Evolutionary conservation across 2,888 invertebrate species (phyloP), one percentile per base, ranked within the genome.

Genomic region (Pyrrhosoma nymphula): DNA sequence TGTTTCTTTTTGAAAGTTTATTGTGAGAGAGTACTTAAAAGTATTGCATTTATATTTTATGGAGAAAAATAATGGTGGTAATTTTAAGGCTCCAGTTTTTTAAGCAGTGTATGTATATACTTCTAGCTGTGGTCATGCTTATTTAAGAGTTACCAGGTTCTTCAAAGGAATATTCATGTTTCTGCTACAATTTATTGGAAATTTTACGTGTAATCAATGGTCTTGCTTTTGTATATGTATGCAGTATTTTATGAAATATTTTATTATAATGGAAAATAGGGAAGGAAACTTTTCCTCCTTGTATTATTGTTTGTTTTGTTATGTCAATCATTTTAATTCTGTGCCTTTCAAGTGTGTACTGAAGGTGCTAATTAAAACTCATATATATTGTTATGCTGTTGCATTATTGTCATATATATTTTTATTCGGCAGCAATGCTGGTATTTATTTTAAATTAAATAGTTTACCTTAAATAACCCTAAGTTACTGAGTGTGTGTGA

Each of bases 281-380:
- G 69, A 69, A 69, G 26, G 69, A 26, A 69, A 69, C 6, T n/a
- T 69, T n/a, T 69, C n/a, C 69, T 10, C 26, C 69, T n/a, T 69
- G 0, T 69, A 69, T 69, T 69, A n/a, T 69, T 26, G 12, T 12
- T 12, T 69, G n/a, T 69, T 69, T n/a, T 69, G 69, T 69, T 69
- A n/a, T 69, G 4, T n/a, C 16, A 6, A n/a, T 69, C 20, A n/a
- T 69, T 69, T 69, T 26, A 69, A 69, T 69, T 69, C 10, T 69
- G 69, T n/a, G n/a, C n/a, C n/a, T 69, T n/a, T 69, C 1, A n/a
- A n/a, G 69, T 69, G 26, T 69, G 69, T n/a, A n/a, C n/a, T 69
- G 69, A 69, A n/a, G 69, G 69, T 69, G 69, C 69, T 69, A 69
- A 69, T 69, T 69, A 69, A 69, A 69, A 69, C 26, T 69, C 20